A percentile compares a stretch with the other conserved stretches of the same genome.
phyloP scores from a whole-genome alignment of 2,113 vertebrate species.

The Casuarius casuarius region DNA sequence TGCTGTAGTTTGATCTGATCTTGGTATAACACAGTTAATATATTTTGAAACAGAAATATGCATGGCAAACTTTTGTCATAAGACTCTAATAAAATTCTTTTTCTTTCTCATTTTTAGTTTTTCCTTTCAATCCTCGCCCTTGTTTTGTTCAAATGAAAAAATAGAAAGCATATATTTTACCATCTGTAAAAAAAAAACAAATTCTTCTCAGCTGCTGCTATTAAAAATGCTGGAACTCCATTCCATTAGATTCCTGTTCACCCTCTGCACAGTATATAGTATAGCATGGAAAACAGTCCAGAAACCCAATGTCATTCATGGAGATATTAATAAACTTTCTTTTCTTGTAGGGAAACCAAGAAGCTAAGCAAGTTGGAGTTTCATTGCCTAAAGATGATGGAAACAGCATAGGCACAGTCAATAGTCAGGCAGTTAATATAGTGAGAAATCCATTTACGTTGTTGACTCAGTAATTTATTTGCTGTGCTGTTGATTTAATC shows the following conservation, averaged over 20 bases:
- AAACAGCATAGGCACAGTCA: slow-evolving; percentile 4
- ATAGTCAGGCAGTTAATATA: not conserved
- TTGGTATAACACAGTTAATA: slow-evolving; percentile 32
- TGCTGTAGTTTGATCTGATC: slow-evolving; percentile 48
- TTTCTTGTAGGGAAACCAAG: not conserved
- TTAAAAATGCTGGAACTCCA: not conserved
- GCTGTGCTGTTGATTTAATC: slow-evolving; percentile 13
- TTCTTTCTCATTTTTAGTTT: slow-evolving; percentile 9
- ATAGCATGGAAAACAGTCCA: not conserved
- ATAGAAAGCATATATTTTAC: not conserved
- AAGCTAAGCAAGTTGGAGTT: slow-evolving; percentile 6
- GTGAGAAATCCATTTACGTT: slow-evolving; percentile 20
- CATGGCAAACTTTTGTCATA: slow-evolving; percentile 42
- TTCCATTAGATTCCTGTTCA: slow-evolving; percentile 2
- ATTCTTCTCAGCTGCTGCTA: slow-evolving; percentile 13
- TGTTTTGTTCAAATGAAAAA: slow-evolving; percentile 8
- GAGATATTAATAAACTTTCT: slow-evolving; percentile 16
- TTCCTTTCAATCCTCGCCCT: slow-evolving; percentile 3
- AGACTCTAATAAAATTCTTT: slow-evolving; percentile 39
- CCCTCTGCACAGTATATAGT: not conserved
- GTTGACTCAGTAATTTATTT: slow-evolving; percentile 33
- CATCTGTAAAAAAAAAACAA: not conserved
- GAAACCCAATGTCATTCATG: not conserved
- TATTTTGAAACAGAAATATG: slow-evolving; percentile 57
- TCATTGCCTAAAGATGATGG: slow-evolving; percentile 16